These are phyloP conservation scores for Scomberomorus guttatus DNA, from an alignment of 2,797 vertebrate genomes.

Conservation along the genomic window DNA sequence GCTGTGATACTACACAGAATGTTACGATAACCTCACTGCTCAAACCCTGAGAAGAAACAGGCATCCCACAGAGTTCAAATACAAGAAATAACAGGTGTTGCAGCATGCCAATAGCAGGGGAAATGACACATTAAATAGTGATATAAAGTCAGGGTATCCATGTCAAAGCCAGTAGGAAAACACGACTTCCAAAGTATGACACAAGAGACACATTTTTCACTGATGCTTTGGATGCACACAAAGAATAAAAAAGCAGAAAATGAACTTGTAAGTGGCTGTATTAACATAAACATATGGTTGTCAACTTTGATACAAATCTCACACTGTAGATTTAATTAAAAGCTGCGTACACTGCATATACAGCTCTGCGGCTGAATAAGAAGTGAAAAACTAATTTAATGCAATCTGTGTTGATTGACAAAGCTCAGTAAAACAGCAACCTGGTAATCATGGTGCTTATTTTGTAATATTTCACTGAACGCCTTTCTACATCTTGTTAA, in stretches of 20 bases:
- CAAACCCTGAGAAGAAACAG: not conserved
- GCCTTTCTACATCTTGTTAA: too few relatives aligned
- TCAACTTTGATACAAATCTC: too few relatives aligned
- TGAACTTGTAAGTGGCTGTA: too few relatives aligned
- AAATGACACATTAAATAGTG: not conserved
- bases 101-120: not conserved
- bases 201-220: too few relatives aligned
- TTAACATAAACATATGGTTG: too few relatives aligned
- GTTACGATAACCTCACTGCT: not conserved
- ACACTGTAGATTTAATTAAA: too few relatives aligned
- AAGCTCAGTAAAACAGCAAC: not conserved
- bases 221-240: not conserved
- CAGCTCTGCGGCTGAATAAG: too few relatives aligned
- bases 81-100: not conserved
- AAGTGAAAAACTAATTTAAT: too few relatives aligned
- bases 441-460: not conserved
- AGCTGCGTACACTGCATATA: too few relatives aligned
- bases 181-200: not conserved
- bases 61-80: constrained; percentile 2
- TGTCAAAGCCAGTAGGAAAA: not conserved
- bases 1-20: not conserved
- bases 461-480: too few relatives aligned
- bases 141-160: not conserved
- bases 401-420: not conserved
- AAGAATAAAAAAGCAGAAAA: not conserved